These are phyloP conservation scores for Pluvianellus socialis DNA, from an alignment of 2,113 vertebrate species.

Conservation along the genomic window DNA sequence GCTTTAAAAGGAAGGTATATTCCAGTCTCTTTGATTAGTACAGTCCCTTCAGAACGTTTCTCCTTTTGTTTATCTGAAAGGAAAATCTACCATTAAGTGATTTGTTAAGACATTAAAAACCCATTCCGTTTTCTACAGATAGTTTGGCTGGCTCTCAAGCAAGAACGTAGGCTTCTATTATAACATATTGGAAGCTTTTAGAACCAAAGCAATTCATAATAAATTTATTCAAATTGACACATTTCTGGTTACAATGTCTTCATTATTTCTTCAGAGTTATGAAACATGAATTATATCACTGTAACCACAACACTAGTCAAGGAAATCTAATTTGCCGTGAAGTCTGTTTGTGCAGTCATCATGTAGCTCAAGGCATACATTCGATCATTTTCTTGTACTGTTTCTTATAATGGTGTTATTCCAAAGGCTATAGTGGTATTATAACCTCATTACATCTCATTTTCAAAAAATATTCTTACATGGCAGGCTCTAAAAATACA, in stretches of 20 bases:
- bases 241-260: conserved; percentile 61
- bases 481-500: not conserved
- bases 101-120: conserved; percentile 17
- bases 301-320: conserved; percentile 53
- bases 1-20: not conserved
- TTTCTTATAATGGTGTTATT: not conserved
- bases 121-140: conserved; percentile 12
- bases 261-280: conserved; percentile 65
- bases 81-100: not conserved
- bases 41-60: not conserved
- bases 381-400: not conserved
- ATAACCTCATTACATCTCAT: not conserved
- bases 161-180: conserved; percentile 58
- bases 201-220: conserved; percentile 56
- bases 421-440: not conserved
- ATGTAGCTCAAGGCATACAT: conserved; percentile 34
- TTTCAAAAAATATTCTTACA: not conserved
- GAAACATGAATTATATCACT: conserved; percentile 57
- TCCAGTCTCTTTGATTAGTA: not conserved
- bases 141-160: conserved; percentile 38
- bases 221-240: conserved; percentile 64
- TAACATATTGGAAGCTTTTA: conserved; percentile 63
- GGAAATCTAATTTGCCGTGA: conserved; percentile 42
- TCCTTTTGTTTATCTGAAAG: not conserved
- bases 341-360: conserved; percentile 31